Base-by-base conservation (phyloP, 2,113 vertebrate genomes). In the Pyrgilauda ruficollis region DNA sequence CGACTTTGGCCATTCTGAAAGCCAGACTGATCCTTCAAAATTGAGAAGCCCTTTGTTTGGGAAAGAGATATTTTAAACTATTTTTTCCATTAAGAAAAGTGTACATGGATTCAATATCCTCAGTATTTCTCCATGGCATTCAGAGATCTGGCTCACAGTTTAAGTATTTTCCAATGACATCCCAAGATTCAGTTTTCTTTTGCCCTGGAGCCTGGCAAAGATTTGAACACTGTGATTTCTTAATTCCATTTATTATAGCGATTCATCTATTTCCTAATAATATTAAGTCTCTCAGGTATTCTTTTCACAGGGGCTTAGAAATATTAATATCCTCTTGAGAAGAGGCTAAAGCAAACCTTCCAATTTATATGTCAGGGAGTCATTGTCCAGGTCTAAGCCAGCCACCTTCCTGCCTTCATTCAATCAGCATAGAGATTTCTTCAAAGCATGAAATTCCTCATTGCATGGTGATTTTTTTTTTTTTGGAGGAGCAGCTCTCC, bases 261-360 rank as follows among this genome's bases (percentile, higher is more conserved):
- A n/a, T 91, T 95, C 6, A 64, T 68, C 27, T 55, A 68, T 62
- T 53, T 84, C 52, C 69, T 72, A 89, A 64, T 82, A 59, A 67
- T 72, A 81, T 74, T 84, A 81, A 67, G 13, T 74, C 18, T 81
- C 62, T 61, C 39, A 81, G 53, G 30, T 75, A 41, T 75, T 89
- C 59, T 90, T 81, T 93, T 72, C 73, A 52, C 69, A 93, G 84
- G 33, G 92, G 30, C n/a, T 92, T 80, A 66, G 66, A 80, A 83
- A 74, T 85, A 56, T 77, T 83, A 90, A 77, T 83, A 77, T 39
- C 16, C 18, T 90, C 73, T 50, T 82, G 56, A 87, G 49, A 39
- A 64, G 28, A 73, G 17, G 24, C 37, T 91, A 73, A 74, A 18
- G 11, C 37, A 95, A n/a, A 68, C n/a, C 6, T 49, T 90, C 12